Evolutionary conservation across 2,797 vertebrate species (phyloP), one percentile per base, ranked within the genome.

Genomic region (Pipistrellus pygmaeus): DNA sequence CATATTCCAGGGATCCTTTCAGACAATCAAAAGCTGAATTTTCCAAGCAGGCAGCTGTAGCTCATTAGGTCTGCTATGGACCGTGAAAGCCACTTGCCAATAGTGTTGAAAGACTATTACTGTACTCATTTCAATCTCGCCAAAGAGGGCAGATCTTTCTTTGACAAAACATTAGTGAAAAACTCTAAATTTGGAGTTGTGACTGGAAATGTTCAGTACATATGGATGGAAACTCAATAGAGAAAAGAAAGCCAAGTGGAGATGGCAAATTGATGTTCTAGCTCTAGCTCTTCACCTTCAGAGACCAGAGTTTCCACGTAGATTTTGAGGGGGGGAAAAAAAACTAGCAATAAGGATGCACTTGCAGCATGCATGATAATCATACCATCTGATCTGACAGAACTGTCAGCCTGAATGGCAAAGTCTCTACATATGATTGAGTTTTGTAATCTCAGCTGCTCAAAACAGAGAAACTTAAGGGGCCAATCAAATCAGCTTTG

Each of bases 11-110:
- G 48, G 92, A 87, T 78, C 88, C 93, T 96, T 97, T 94, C 92
- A 97, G 92, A 96, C 72, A 95, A 93, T 81, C 83, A 78, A 97
- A 96, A 91, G 96, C 86, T 95, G 93, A 97, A 96, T 97, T 98
- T 97, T 97, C 96, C 96, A 97, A 90, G 38, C 80, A 94, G 90
- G 92, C 96, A 98, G 92, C 94, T 96, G 95, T 95, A 98, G 96
- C 91, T 97, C 98, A 96, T 97, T 97, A 98, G 96, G 91, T 97
- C 95, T 0, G 51, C 91, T 76, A 75, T 57, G 82, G 95, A 97
- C 95, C 66, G 2, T 97, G 97, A 97, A 98, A 98, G 94, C 83
- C 90, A 96, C 97, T 97, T 97, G 97, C 96, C 98, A 98, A 86
- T 96, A 97, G 95, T 94, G 96, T 94, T 0, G 0, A 73, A 97